Evolutionary conservation across 2,888 invertebrate genomes (phyloP).

Genomic region (Agrotis clavis): DNA sequence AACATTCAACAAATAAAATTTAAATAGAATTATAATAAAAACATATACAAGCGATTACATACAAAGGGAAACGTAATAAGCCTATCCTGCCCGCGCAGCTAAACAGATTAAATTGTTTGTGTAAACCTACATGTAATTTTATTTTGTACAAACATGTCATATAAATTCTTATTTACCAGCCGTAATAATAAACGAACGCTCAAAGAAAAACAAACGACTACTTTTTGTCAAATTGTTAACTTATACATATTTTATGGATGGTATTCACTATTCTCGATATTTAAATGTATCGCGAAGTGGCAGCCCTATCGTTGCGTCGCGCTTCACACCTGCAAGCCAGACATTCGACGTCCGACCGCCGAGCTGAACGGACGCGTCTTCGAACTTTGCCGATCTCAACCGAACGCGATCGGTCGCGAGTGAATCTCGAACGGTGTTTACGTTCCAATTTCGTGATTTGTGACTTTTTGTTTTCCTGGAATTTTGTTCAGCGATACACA

Average conservation of each 20-base stretch:
- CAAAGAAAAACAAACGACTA: neutral
- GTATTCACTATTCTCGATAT: slow-evolving; percentile 43
- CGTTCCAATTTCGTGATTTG: slow-evolving; percentile 81
- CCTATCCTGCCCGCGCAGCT: slow-evolving; percentile 1
- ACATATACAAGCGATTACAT: slow-evolving; percentile 2
- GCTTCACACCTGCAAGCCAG: slow-evolving; percentile 71
- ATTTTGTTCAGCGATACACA: slow-evolving; percentile 63
- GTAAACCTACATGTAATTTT: neutral
- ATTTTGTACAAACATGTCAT: slow-evolving; percentile 21
- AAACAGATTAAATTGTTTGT: slow-evolving; percentile 29
- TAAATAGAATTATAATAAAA: neutral
- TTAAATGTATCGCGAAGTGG: slow-evolving; percentile 50
- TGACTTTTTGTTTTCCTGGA: slow-evolving; percentile 78
- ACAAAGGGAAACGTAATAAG: slow-evolving; percentile 5
- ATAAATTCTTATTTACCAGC: neutral
- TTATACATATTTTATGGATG: slow-evolving; percentile 21
- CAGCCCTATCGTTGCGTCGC: slow-evolving; percentile 60
- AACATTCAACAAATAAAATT: neutral
- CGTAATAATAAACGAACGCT: slow-evolving; percentile 14
- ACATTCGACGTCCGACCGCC: slow-evolving; percentile 80
- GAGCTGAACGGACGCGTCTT: slow-evolving; percentile 71
- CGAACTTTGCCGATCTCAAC: slow-evolving; percentile 29
- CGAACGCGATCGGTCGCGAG: slow-evolving; percentile 72
- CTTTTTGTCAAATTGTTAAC: neutral
- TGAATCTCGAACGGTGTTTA: slow-evolving; percentile 77